phyloP scores from a whole-genome alignment of 1,140 invertebrate species.

The Kradibia gibbosae region DNA sequence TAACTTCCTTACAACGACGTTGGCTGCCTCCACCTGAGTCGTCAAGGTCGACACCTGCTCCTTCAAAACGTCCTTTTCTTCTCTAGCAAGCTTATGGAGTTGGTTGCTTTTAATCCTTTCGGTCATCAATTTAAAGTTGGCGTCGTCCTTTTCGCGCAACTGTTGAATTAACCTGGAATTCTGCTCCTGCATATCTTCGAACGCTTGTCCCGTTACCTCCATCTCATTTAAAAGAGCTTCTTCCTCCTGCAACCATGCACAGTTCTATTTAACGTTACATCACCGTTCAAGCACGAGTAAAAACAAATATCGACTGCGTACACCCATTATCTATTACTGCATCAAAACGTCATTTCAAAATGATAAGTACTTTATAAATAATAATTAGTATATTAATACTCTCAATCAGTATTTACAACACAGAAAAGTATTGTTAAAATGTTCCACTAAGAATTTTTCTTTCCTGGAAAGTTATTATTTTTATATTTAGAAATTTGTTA shows the following conservation, averaged over 20 bases:
- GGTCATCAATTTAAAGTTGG: constrained; percentile 99
- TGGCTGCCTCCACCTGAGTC: constrained; percentile 95
- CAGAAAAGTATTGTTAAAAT: constrained; percentile 19
- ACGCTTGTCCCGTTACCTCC: constrained; percentile 99
- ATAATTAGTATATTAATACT: constrained; percentile 42
- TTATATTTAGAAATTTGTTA: constrained; percentile 43
- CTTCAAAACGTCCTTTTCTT: constrained; percentile 92
- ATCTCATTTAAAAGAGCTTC: constrained; percentile 98
- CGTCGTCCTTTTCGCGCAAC: constrained; percentile 97
- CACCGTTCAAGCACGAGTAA: constrained; percentile 61
- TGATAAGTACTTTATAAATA: constrained; percentile 19
- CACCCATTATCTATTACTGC: constrained; percentile 51
- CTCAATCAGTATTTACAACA: constrained; percentile 32
- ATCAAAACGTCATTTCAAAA: constrained; percentile 46
- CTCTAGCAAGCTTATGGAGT: constrained; percentile 92
- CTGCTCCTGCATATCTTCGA: constrained; percentile 99
- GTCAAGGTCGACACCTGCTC: constrained; percentile 93
- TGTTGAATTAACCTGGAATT: constrained; percentile 97
- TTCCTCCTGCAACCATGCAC: constrained; percentile 84
- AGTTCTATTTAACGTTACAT: constrained; percentile 71
- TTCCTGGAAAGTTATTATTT: constrained; percentile 25
- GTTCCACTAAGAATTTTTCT: not conserved
- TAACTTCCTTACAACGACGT: constrained; percentile 92
- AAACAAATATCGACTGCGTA: constrained; percentile 47
- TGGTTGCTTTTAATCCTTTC: constrained; percentile 98